These are phyloP conservation scores for Squalus acanthias DNA, from an alignment of 2,797 vertebrate species.

Conservation along the genomic window DNA sequence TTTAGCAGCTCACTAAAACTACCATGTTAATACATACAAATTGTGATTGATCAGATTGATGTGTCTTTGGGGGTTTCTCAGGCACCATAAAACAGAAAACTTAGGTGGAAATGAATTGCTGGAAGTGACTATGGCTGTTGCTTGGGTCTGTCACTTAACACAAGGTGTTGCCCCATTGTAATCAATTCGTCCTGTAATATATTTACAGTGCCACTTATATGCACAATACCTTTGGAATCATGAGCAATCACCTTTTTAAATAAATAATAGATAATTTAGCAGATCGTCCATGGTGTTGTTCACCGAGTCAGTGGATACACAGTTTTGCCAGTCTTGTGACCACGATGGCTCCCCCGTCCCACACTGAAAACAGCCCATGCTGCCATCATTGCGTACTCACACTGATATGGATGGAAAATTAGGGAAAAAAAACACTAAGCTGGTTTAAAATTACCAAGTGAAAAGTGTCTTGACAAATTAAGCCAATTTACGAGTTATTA, in stretches of 20 bases:
- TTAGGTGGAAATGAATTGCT: background rate
- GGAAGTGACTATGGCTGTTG: background rate
- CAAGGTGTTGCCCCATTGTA: background rate
- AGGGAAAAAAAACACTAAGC: no score
- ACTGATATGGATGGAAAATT: no score
- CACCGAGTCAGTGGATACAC: no score
- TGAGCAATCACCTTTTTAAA: background rate
- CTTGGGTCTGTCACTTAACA: background rate
- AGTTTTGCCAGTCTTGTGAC: no score
- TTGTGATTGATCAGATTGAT: background rate
- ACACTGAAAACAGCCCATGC: no score
- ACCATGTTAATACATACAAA: background rate
- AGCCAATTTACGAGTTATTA: no score
- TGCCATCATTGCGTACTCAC: no score
- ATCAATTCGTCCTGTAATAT: background rate
- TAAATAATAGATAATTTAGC: no score
- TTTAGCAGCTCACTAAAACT: background rate
- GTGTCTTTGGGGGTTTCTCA: background rate
- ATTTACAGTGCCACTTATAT: background rate
- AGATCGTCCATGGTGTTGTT: no score
- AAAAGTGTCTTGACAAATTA: no score
- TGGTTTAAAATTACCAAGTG: no score
- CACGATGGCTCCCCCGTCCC: no score
- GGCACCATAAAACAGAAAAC: background rate
- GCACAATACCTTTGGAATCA: background rate